These are phyloP conservation scores for Florisuga fusca DNA, from an alignment of 2,797 vertebrate genomes.

Conservation along the genomic window DNA sequence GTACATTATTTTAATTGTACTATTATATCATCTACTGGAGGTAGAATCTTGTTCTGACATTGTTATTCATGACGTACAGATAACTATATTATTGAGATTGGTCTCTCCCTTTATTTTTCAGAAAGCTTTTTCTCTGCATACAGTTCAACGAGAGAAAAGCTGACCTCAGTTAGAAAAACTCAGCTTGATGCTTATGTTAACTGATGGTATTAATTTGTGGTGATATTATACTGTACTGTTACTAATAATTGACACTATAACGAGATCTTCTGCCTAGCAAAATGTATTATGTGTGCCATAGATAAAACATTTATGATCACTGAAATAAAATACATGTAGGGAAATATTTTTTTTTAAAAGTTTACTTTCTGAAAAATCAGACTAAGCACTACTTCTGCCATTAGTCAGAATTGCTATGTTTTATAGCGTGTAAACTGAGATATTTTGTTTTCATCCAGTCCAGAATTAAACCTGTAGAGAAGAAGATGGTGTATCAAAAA, in stretches of 20 bases:
- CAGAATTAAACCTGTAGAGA: background rate
- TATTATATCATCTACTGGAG: background rate
- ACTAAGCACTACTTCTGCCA: background rate
- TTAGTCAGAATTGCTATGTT: background rate
- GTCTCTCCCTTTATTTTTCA: background rate
- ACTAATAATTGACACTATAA: background rate
- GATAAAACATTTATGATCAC: background rate
- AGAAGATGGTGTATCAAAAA: background rate
- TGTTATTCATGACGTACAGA: background rate
- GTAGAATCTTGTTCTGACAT: background rate
- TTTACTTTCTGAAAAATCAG: background rate
- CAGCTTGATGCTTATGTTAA: slow-evolving; percentile 5
- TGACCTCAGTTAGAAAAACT: background rate
- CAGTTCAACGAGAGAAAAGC: background rate
- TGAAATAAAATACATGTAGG: background rate
- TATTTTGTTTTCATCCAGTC: background rate
- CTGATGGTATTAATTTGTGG: slow-evolving; percentile 35
- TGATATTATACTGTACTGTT: background rate
- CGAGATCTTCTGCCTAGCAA: background rate
- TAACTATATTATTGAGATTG: background rate
- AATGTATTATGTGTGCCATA: background rate
- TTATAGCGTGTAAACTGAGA: background rate
- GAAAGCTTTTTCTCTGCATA: background rate
- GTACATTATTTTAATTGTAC: background rate
- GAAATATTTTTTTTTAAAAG: slow-evolving; percentile 5